A percentile compares a stretch with the other conserved stretches of the same genome.
phyloP scores from a whole-genome alignment of 2,797 vertebrate genomes.

The Apogon hyalosoma region DNA sequence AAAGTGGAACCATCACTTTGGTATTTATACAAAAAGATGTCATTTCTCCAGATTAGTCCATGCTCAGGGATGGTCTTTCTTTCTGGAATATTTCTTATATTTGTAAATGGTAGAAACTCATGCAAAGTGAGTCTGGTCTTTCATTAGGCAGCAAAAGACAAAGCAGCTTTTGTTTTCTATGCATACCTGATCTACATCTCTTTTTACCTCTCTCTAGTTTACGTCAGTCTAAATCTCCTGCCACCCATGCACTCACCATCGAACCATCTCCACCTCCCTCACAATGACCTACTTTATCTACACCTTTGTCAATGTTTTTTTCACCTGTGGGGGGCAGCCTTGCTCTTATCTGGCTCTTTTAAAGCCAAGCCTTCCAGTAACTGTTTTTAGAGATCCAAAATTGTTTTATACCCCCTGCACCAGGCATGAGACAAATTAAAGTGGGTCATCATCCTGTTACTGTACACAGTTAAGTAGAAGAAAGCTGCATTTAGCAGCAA shows the following conservation, averaged over 20 bases:
- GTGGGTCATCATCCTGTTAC: slow-evolving; percentile 45
- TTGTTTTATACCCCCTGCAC: slow-evolving; percentile 8
- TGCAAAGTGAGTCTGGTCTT: slow-evolving; percentile 19
- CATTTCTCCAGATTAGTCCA: slow-evolving; percentile 26
- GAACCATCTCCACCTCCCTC: slow-evolving; percentile 18
- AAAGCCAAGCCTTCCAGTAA: slow-evolving; percentile 13
- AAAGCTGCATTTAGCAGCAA: slow-evolving; percentile 27
- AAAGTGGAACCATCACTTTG: not conserved
- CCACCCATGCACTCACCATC: slow-evolving; percentile 4
- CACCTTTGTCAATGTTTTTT: slow-evolving; percentile 40
- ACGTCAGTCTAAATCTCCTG: slow-evolving; percentile 18
- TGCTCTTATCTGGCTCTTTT: slow-evolving; percentile 41
- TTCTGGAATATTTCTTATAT: slow-evolving; percentile 13
- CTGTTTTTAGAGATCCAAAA: slow-evolving; percentile 32
- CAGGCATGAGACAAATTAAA: slow-evolving; percentile 38
- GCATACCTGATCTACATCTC: not conserved
- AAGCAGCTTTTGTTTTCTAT: not conserved
- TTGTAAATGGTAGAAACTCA: slow-evolving; percentile 11
- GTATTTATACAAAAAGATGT: slow-evolving; percentile 29
- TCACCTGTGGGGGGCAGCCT: slow-evolving; percentile 76
- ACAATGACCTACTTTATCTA: slow-evolving; percentile 71
- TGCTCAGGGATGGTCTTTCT: not conserved
- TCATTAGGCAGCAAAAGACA: slow-evolving; percentile 10
- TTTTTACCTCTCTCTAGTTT: slow-evolving; percentile 9
- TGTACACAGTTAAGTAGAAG: slow-evolving; percentile 2